Base-by-base conservation (phyloP, 2,888 invertebrate species). In the Dicycla oo region DNA sequence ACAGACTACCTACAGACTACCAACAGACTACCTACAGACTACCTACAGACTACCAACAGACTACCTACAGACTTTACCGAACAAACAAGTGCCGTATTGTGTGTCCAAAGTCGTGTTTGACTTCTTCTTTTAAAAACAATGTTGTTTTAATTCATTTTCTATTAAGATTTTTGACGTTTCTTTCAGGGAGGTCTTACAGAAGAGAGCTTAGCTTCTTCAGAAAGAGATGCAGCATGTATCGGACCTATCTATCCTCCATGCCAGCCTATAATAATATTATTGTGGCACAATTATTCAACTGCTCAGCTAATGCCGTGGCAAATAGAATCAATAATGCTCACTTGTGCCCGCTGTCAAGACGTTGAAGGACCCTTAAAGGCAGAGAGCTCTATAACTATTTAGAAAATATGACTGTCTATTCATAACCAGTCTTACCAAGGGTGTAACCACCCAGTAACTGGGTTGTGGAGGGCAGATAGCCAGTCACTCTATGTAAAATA, bases 21-120 rank as follows among this genome's bases (percentile, higher is more conserved):
- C n/a, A n/a, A n/a, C n/a, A n/a, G n/a, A 57, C 13, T 67, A 47
- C 23, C 38, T n/a, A 45, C 43, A 51, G 34, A 64, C 49, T 65
- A 47, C 23, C 38, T n/a, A 45, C 43, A 51, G 34, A 64, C 49
- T 65, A n/a, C n/a, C n/a, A n/a, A n/a, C n/a, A n/a, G n/a, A 57
- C 13, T 67, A 47, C 23, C 38, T n/a, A 45, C 43, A 51, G 34
- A 64, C 49, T 65, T 68, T 63, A 40, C 20, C 4, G 23, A 79
- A 73, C 38, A 49, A 79, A 79, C 43, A 54, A 15, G 11, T 49
- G 20, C 7, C 2, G n/a, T 20, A 53, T 30, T 40, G 51, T 26
- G 53, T 20, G n/a, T 58, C 23, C n/a, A 54, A 47, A 76, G 13
- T 58, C 20, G 38, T 69, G 11, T 51, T 11, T 60, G 13, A 10